A percentile compares a stretch with the other conserved stretches of the same genome.
Conservation (phyloP, 2,888 invertebrate genomes). For the Agonopterix subpropinquella region DNA sequence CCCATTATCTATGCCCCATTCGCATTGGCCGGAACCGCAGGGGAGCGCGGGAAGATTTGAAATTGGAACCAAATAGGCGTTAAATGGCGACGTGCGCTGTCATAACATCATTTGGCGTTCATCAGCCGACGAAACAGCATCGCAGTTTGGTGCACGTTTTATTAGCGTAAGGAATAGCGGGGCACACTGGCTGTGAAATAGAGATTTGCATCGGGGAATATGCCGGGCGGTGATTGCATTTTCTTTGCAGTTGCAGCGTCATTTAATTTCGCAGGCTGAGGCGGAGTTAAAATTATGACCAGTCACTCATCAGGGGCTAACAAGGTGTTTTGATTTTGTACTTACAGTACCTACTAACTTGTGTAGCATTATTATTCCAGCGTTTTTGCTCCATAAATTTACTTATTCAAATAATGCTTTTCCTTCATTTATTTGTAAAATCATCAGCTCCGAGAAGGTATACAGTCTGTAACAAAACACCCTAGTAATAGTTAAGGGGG, state of each 20-base stretch:
- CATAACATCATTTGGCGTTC: constrained; percentile 75
- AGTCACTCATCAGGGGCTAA: background rate
- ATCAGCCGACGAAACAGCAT: constrained; percentile 73
- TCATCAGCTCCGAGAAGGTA: too few relatives aligned
- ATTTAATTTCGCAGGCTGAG: constrained; percentile 62
- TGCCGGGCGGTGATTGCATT: constrained; percentile 70
- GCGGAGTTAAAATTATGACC: constrained; percentile 24
- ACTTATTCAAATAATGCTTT: too few relatives aligned
- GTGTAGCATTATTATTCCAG: too few relatives aligned
- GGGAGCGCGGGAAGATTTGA: constrained; percentile 73
- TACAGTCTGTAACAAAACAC: too few relatives aligned
- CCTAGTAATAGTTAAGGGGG: too few relatives aligned
- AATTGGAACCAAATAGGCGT: constrained; percentile 80
- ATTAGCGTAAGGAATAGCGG: constrained; percentile 75
- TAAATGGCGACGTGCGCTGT: constrained; percentile 78
- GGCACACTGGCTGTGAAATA: constrained; percentile 69
- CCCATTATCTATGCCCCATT: constrained; percentile 62
- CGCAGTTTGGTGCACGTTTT: constrained; percentile 72
- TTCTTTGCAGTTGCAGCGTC: constrained; percentile 67
- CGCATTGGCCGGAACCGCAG: constrained; percentile 64
- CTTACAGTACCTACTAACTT: too few relatives aligned
- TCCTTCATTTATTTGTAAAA: too few relatives aligned
- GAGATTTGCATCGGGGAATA: constrained; percentile 66
- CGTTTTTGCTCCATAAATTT: too few relatives aligned
- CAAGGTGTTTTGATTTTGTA: too few relatives aligned